Percentiles rank a stretch among this genome's conserved stretches.
Conservation (phyloP, 1,140 invertebrate species). For the Brachionus paranguensis region DNA sequence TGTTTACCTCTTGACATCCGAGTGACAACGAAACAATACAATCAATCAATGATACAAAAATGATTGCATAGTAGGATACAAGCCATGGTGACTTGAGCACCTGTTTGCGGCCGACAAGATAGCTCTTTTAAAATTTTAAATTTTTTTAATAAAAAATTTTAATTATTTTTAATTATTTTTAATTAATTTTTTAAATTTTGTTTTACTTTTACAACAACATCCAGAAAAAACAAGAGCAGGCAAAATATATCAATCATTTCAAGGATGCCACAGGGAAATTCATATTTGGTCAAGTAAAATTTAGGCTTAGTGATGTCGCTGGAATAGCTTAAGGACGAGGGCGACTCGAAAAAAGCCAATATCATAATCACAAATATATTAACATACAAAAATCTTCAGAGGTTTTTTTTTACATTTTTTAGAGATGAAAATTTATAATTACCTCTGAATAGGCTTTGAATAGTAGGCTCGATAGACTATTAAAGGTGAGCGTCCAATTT, state of each 20-base stretch:
- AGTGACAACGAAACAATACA: slow-evolving; percentile 46
- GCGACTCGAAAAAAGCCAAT: slow-evolving; percentile 51
- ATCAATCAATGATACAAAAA: slow-evolving; percentile 48
- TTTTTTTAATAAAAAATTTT: neutral
- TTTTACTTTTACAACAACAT: slow-evolving; percentile 47
- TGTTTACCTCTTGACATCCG: slow-evolving; percentile 46
- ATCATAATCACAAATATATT: slow-evolving; percentile 48
- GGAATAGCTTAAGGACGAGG: slow-evolving; percentile 50
- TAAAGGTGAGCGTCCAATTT: slow-evolving; percentile 45
- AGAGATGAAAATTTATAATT: slow-evolving; percentile 39
- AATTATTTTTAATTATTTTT: too few relatives aligned
- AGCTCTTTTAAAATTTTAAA: slow-evolving; percentile 42
- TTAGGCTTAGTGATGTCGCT: slow-evolving; percentile 45
- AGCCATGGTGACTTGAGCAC: slow-evolving; percentile 48
- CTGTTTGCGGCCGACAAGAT: slow-evolving; percentile 44
- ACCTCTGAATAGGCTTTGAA: slow-evolving; percentile 46
- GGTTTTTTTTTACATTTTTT: neutral
- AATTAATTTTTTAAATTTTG: neutral
- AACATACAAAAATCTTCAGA: slow-evolving; percentile 40
- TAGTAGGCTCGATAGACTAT: slow-evolving; percentile 47
- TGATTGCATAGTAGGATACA: slow-evolving; percentile 43
- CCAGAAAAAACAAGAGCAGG: slow-evolving; percentile 46
- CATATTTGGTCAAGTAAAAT: slow-evolving; percentile 38
- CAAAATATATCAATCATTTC: slow-evolving; percentile 48
- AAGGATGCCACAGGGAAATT: slow-evolving; percentile 48